Evolutionary conservation across 2,113 vertebrate genomes (phyloP).

Genomic region (Daphoenositta chrysoptera): DNA sequence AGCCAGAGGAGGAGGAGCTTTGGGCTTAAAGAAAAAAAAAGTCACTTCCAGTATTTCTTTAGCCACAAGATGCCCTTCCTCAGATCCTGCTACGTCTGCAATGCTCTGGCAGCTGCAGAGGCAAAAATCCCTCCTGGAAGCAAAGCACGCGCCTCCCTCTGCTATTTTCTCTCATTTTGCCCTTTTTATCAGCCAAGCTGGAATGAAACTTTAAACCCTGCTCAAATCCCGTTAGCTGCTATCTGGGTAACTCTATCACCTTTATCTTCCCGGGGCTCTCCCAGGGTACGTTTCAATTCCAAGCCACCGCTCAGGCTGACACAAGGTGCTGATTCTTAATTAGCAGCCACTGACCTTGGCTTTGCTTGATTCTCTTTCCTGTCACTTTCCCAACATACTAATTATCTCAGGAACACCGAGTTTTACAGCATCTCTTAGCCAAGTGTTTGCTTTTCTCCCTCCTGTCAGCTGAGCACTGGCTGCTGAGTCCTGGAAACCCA

Average conservation of each 20-base stretch:
- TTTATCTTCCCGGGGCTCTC: conserved; percentile 35
- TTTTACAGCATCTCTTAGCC: not conserved
- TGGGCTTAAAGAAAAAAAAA: not conserved
- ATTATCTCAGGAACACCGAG: conserved; percentile 52
- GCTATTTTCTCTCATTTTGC: conserved; percentile 9
- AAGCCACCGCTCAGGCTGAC: conserved; percentile 40
- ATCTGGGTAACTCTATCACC: conserved; percentile 50
- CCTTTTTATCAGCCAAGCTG: conserved; percentile 23
- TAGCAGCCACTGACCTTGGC: conserved; percentile 62
- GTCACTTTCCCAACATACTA: conserved; percentile 64
- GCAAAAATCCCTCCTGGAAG: conserved; percentile 13
- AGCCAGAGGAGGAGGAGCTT: not conserved
- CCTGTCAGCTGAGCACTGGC: not conserved
- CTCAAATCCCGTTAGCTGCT: conserved; percentile 12
- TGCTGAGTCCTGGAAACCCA: not conserved
- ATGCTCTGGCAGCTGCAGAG: not conserved
- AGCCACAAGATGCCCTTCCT: not conserved
- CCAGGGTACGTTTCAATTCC: conserved; percentile 49
- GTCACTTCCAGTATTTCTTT: not conserved
- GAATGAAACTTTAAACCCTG: conserved; percentile 19
- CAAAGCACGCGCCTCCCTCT: not conserved
- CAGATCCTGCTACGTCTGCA: not conserved
- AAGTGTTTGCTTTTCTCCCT: not conserved
- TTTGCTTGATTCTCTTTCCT: conserved; percentile 51
- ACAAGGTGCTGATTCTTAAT: conserved; percentile 68